Base-by-base conservation (phyloP, 2,113 vertebrate species). In the Sardina pilchardus region DNA sequence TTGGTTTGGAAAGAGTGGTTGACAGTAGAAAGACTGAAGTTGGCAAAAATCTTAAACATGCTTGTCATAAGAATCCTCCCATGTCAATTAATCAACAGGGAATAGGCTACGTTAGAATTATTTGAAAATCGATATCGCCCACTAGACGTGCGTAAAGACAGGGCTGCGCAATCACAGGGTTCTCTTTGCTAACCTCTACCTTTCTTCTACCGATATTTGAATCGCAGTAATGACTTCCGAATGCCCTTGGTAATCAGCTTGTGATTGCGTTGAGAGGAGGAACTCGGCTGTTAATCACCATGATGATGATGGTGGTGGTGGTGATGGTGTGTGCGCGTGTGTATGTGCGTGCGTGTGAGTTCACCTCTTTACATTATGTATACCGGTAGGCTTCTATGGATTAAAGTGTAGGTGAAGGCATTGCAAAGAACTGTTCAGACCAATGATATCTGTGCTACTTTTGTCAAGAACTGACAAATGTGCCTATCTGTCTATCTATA, bases 271-370 rank as follows among this genome's bases (percentile, higher is more conserved):
- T n/a, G 21, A 59, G 63, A 82, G 45, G 78, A 87, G 42, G 56
- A 78, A 82, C 34, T 63, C 39, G 47, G n/a, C 26, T 87, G 43
- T 81, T 87, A 24, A 81, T 84, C 50, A 67, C 81, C 42, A 21
- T 84, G 45, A 8, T 24, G 39, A n/a, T 85, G 45, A 48, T 50
- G 48, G 12, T 50, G 48, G 48, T 17, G 48, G n/a, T n/a, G n/a
- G 50, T 56, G 50, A 17, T 56, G 16, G 42, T 81, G 1, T 43
- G 39, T 63, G 84, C 81, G 43, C 56, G 59, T 3, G 56, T 45
- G 43, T 87, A 80, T 86, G 50, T 82, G 48, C 56, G 59, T 3
- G 56, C 45, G 47, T 87, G 81, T 87, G 50, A 81, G 48, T 53
- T 47, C 6, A 47, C 45, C 7, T 47, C 45, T 47, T 47, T 12